These are phyloP conservation scores for Apogon talboti DNA, from an alignment of 2,797 vertebrate species.

Conservation along the genomic window DNA sequence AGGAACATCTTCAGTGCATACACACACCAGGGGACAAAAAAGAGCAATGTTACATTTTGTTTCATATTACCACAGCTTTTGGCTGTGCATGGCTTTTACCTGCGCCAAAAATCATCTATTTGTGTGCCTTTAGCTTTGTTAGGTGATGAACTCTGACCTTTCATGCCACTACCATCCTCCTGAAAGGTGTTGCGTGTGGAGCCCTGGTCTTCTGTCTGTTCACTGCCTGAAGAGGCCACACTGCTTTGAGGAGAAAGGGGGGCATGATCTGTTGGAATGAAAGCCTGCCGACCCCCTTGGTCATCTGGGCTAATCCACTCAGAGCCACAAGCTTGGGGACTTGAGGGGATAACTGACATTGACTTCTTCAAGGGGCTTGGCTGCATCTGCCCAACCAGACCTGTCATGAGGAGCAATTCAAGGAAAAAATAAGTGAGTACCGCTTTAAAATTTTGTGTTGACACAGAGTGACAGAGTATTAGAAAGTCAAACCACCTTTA, in stretches of 20 bases:
- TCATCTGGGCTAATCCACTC: constrained; percentile 92
- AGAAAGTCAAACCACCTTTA: no score
- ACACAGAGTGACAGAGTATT: no score
- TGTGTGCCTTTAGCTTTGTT: neutral
- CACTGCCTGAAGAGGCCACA: constrained; percentile 95
- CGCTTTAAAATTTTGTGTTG: neutral
- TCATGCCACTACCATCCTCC: constrained; percentile 97
- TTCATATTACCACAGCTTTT: constrained; percentile 36
- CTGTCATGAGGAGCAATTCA: constrained; percentile 68
- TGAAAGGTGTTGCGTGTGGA: constrained; percentile 92
- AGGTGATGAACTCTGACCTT: constrained; percentile 83
- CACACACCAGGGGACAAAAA: constrained; percentile 13
- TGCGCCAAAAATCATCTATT: constrained; percentile 10
- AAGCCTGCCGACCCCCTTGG: constrained; percentile 81
- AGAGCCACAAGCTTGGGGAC: constrained; percentile 85
- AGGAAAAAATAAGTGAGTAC: neutral
- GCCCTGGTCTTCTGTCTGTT: constrained; percentile 93
- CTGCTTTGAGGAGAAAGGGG: constrained; percentile 96
- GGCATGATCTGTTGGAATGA: constrained; percentile 88
- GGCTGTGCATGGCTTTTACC: constrained; percentile 21
- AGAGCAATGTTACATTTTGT: constrained; percentile 12
- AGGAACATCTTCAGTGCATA: constrained; percentile 87
- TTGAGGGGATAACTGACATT: constrained; percentile 89
- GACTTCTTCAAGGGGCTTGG: constrained; percentile 91
- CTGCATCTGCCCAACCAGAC: constrained; percentile 89